These are phyloP conservation scores for Chelmon rostratus DNA, from an alignment of 2,797 vertebrate species.

Conservation along the genomic window DNA sequence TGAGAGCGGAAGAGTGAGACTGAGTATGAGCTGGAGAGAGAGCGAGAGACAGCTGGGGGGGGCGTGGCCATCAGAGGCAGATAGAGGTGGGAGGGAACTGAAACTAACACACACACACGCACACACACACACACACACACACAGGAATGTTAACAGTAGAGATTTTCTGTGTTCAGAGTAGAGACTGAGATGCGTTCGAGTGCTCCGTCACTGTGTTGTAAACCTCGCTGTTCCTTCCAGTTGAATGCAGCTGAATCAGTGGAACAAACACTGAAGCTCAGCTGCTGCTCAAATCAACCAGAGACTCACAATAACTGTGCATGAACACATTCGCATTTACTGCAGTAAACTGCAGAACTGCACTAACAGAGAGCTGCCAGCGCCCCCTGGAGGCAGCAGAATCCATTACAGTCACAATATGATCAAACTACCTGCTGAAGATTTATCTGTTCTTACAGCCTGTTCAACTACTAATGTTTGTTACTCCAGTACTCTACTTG, in stretches of 20 bases:
- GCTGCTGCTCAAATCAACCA: constrained; percentile 43
- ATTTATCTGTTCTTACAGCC: not conserved
- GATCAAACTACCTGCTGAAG: not conserved
- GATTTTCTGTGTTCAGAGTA: constrained; percentile 35
- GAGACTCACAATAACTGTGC: not conserved
- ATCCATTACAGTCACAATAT: not conserved
- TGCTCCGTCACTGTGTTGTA: not conserved
- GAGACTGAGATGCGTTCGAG: constrained; percentile 1
- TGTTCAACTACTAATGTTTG: too few relatives aligned
- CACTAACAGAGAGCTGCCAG: not conserved
- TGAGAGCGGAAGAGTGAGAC: constrained; percentile 15
- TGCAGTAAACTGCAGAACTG: not conserved
- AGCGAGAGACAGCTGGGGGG: constrained; percentile 26
- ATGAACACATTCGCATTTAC: not conserved
- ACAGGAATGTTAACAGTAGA: constrained; percentile 42
- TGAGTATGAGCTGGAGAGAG: constrained; percentile 28
- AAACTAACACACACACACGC: constrained; percentile 21
- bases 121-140: constrained; percentile 17
- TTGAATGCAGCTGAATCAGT: not conserved
- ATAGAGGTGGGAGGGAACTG: constrained; percentile 31
- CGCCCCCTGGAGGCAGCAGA: constrained; percentile 1
- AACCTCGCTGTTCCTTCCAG: not conserved
- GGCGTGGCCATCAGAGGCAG: constrained; percentile 41
- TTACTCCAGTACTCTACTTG: too few relatives aligned
- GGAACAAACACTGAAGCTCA: constrained; percentile 27